Evolutionary conservation across 2,113 vertebrate species (phyloP).

Genomic region (Platichthys flesus): DNA sequence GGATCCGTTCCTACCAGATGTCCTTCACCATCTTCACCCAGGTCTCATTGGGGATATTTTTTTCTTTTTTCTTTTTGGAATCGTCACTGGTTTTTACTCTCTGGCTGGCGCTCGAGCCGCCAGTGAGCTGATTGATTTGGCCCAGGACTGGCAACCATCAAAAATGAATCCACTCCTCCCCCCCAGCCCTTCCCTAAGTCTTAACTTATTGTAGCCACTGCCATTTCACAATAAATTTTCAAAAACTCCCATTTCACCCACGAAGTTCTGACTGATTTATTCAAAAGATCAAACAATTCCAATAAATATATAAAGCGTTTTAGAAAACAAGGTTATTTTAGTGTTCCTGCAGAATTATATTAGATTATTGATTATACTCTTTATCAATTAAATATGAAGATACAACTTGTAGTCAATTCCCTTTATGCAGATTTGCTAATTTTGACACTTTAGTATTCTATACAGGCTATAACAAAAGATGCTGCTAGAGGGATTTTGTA

Average conservation of each 20-base stretch:
- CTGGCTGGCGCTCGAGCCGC: slow-evolving; percentile 55
- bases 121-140: slow-evolving; percentile 79
- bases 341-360: background rate
- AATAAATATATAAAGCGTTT: background rate
- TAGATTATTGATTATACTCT: background rate
- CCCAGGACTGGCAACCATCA: slow-evolving; percentile 79
- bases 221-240: slow-evolving; percentile 87
- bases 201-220: slow-evolving; percentile 85
- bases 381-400: background rate
- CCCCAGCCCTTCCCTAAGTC: slow-evolving; percentile 66
- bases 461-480: no score
- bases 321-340: background rate
- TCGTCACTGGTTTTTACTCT: slow-evolving; percentile 49
- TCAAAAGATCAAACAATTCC: background rate
- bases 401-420: background rate
- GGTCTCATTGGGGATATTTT: slow-evolving; percentile 30
- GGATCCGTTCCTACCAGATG: slow-evolving; percentile 52
- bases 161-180: slow-evolving; percentile 54
- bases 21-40: slow-evolving; percentile 42
- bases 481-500: no score
- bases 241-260: slow-evolving; percentile 73
- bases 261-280: slow-evolving; percentile 38
- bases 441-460: no score
- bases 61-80: background rate
- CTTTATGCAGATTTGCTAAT: background rate